Evolutionary conservation across 2,888 invertebrate genomes (phyloP).

Genomic region (Capitulum mitella): DNA sequence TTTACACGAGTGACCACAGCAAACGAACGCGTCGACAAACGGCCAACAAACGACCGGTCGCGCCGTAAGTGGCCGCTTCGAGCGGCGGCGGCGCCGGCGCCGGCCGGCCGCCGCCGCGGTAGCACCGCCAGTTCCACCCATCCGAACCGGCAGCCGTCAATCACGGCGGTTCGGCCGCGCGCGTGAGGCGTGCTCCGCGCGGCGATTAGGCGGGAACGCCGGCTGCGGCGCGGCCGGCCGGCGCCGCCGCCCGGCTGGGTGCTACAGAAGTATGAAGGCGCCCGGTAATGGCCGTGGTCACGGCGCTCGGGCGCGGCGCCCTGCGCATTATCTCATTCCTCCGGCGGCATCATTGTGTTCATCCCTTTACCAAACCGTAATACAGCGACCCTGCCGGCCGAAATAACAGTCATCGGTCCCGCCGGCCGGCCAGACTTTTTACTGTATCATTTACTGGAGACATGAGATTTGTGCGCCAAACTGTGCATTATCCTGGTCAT

Average conservation of each 20-base stretch:
- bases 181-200: neutral
- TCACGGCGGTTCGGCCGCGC: neutral
- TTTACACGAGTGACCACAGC: slow-evolving; percentile 30
- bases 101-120: neutral
- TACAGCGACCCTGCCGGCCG: neutral
- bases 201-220: neutral
- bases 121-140: neutral
- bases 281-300: neutral
- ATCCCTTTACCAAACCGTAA: slow-evolving; percentile 16
- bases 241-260: neutral
- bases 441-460: slow-evolving; percentile 23
- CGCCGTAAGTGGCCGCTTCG: neutral
- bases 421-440: neutral
- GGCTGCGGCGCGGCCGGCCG: neutral
- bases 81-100: neutral
- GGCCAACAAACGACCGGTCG: no score
- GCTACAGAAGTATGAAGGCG: neutral
- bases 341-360: neutral
- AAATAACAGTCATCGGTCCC: neutral
- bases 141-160: no score
- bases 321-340: neutral
- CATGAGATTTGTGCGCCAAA: slow-evolving; percentile 6
- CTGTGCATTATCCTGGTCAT: neutral
- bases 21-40: no score
- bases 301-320: neutral